These are phyloP conservation scores for Phyllostomus hastatus DNA, from an alignment of 2,113 vertebrate species.

Conservation along the genomic window DNA sequence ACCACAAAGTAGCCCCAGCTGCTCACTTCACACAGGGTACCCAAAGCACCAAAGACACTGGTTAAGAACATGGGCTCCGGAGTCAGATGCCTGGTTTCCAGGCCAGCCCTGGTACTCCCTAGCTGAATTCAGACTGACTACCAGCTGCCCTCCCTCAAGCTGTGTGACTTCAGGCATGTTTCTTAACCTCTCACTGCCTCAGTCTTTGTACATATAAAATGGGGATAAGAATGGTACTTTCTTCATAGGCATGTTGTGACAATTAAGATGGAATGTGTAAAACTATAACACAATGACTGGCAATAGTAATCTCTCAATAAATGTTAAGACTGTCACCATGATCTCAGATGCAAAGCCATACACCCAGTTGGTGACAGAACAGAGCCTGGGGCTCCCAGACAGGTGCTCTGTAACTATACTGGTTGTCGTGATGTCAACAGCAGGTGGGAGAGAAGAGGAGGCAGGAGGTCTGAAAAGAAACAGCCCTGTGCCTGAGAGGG, in stretches of 20 bases:
- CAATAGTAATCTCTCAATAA: neutral
- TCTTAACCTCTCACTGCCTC: neutral
- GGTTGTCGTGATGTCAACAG: neutral
- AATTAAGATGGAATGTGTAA: neutral
- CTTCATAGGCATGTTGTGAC: neutral
- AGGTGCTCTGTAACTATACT: neutral
- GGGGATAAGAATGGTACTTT: neutral
- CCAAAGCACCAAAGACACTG: neutral
- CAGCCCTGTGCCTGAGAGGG: neutral
- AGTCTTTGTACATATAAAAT: neutral
- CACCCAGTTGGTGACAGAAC: neutral
- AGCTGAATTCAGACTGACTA: neutral
- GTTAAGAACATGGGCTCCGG: neutral
- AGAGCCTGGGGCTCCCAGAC: neutral
- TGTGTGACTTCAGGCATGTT: neutral
- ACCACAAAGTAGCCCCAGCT: neutral
- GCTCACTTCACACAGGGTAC: neutral
- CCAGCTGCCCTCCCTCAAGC: neutral
- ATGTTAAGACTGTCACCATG: neutral
- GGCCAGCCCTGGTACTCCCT: neutral
- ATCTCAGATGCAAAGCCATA: neutral
- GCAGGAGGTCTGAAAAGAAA: neutral
- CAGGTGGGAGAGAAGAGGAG: neutral
- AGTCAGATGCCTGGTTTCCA: neutral
- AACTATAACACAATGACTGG: neutral